Evolutionary conservation across 2,888 invertebrate species (phyloP).

Genomic region (Parnassius apollo): DNA sequence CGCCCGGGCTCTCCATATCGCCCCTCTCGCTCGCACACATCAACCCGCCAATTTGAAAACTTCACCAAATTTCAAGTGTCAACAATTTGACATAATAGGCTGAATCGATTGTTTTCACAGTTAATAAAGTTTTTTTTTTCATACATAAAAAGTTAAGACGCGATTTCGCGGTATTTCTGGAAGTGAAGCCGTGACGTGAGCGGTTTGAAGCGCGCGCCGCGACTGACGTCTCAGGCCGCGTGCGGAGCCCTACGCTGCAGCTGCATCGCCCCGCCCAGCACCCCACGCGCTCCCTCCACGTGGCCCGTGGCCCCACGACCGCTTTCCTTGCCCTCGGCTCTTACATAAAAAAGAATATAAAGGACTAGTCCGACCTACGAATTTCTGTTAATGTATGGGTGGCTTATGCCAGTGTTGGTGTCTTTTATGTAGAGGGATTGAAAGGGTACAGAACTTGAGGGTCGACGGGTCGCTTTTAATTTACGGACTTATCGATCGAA

Average conservation of each 20-base stretch:
- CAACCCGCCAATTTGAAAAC: constrained; percentile 70
- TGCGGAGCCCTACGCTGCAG: constrained; percentile 67
- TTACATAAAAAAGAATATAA: constrained; percentile 67
- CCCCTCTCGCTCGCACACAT: constrained; percentile 76
- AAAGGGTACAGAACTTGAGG: constrained; percentile 40
- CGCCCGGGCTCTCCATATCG: constrained; percentile 74
- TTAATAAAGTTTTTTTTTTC: constrained; percentile 18
- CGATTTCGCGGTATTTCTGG: constrained; percentile 45
- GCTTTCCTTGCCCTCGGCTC: constrained; percentile 62
- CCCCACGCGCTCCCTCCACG: constrained; percentile 67
- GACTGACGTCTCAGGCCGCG: constrained; percentile 54
- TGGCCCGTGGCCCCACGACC: constrained; percentile 49
- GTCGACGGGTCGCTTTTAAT: constrained; percentile 47
- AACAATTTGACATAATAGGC: constrained; percentile 31
- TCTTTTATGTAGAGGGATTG: constrained; percentile 49
- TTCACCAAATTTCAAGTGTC: constrained; percentile 53
- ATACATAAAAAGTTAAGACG: constrained; percentile 31
- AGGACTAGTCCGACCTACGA: constrained; percentile 33
- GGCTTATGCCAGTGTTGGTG: constrained; percentile 40
- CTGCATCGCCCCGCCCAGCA: constrained; percentile 74
- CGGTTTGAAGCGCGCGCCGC: constrained; percentile 63
- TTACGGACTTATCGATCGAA: constrained; percentile 47
- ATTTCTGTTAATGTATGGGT: constrained; percentile 47
- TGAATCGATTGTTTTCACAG: constrained; percentile 29
- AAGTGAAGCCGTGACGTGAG: constrained; percentile 58